Conservation (phyloP, 2,797 vertebrate species). For the Gastrophryne carolinensis region DNA sequence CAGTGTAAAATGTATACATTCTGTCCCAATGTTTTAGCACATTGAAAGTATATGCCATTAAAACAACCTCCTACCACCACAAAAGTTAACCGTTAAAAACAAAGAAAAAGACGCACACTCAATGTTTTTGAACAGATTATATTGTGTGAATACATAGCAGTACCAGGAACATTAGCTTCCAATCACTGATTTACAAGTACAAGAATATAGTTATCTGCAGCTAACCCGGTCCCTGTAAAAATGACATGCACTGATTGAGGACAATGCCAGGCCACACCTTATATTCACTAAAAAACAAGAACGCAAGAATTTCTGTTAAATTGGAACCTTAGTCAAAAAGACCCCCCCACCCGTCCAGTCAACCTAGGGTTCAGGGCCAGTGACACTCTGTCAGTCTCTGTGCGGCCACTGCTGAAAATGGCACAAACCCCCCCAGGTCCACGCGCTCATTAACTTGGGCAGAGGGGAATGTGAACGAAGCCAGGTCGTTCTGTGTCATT, state of each 20-base stretch:
- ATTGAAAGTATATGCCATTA: slow-evolving; percentile 19
- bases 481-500: too few relatives aligned
- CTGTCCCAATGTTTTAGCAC: slow-evolving; percentile 3
- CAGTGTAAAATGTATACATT: slow-evolving; percentile 33
- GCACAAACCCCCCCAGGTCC: too few relatives aligned
- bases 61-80: slow-evolving; percentile 17
- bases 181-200: slow-evolving; percentile 21
- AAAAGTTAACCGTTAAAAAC: slow-evolving; percentile 32
- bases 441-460: too few relatives aligned
- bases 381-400: too few relatives aligned
- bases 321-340: too few relatives aligned
- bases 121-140: slow-evolving; percentile 42
- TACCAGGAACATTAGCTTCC: slow-evolving; percentile 41
- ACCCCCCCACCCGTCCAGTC: too few relatives aligned
- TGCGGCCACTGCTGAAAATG: too few relatives aligned
- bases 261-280: background rate
- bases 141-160: slow-evolving; percentile 46
- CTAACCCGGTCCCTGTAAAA: slow-evolving; percentile 31
- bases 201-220: slow-evolving; percentile 14
- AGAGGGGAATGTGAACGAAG: too few relatives aligned
- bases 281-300: background rate
- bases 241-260: slow-evolving; percentile 20
- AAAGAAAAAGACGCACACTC: slow-evolving; percentile 35
- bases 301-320: background rate
- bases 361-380: too few relatives aligned